Evolutionary conservation across 2,888 invertebrate species (phyloP).

Genomic region (Hypolimnas misippus): DNA sequence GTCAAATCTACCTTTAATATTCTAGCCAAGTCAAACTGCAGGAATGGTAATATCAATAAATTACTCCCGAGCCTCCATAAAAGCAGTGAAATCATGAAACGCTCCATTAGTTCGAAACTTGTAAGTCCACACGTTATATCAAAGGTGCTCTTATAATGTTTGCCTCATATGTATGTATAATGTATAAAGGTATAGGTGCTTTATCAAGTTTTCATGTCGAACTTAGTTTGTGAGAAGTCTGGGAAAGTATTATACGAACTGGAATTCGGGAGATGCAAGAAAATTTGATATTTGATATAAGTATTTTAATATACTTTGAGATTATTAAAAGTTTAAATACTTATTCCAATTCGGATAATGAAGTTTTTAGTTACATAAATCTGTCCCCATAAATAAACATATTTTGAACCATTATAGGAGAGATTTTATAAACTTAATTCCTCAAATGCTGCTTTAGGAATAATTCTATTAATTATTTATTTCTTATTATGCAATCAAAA

Average conservation of each 20-base stretch:
- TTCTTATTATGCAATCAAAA: no score
- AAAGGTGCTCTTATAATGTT: slow-evolving; percentile 24
- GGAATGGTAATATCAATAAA: slow-evolving; percentile 41
- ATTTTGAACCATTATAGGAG: no score
- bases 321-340: no score
- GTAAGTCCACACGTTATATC: slow-evolving; percentile 32
- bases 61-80: slow-evolving; percentile 51
- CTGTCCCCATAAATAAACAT: no score
- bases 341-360: no score
- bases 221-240: slow-evolving; percentile 16
- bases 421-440: no score
- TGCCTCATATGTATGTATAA: slow-evolving; percentile 42
- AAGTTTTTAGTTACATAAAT: no score
- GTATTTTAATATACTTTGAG: no score
- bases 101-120: slow-evolving; percentile 48
- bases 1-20: slow-evolving; percentile 3
- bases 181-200: slow-evolving; percentile 50
- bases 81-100: slow-evolving; percentile 38
- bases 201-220: slow-evolving; percentile 30
- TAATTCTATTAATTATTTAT: no score
- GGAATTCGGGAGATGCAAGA: neutral
- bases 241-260: slow-evolving; percentile 3
- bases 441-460: neutral
- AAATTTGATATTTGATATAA: neutral
- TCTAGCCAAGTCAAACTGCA: slow-evolving; percentile 1